Percentiles rank a stretch among this genome's conserved stretches.
Conservation (phyloP, 2,888 invertebrate genomes). For the Andrena trimmerana region DNA sequence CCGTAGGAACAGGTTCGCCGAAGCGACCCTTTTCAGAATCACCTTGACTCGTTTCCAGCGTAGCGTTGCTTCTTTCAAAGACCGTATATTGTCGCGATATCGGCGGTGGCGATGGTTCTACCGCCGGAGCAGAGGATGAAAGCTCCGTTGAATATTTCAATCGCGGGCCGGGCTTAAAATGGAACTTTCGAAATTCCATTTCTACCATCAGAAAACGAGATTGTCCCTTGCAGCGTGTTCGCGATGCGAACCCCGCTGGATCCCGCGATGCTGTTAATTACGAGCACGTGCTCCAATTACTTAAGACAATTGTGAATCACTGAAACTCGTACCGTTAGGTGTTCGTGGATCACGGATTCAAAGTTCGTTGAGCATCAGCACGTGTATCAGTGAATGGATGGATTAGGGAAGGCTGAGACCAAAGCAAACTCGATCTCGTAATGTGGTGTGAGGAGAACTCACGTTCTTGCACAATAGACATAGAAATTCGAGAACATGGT, state of each 20-base stretch:
- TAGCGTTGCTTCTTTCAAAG: not conserved
- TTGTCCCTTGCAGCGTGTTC: not conserved
- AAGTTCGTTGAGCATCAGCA: not conserved
- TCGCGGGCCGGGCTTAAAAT: not conserved
- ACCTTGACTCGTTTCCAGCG: slow-evolving; percentile 13
- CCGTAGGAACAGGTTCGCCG: not conserved
- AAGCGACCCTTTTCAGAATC: slow-evolving; percentile 25
- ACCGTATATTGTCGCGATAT: not conserved
- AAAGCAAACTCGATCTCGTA: too few species aligned
- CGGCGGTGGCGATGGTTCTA: not conserved
- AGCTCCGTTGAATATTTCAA: not conserved
- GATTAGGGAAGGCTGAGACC: not conserved
- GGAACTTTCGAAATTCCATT: slow-evolving; percentile 7
- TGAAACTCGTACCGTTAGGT: slow-evolving; percentile 22
- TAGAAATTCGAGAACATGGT: not conserved
- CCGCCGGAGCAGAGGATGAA: not conserved
- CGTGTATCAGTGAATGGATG: not conserved
- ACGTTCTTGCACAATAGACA: not conserved
- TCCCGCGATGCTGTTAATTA: slow-evolving; percentile 36
- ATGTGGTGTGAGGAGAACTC: not conserved
- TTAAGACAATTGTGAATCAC: slow-evolving; percentile 25
- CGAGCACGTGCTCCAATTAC: slow-evolving; percentile 49
- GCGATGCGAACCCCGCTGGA: not conserved
- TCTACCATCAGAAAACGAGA: slow-evolving; percentile 8
- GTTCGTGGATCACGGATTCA: not conserved